Base-by-base conservation (phyloP, 2,113 vertebrate genomes). In the Odontophorus gujanensis region DNA sequence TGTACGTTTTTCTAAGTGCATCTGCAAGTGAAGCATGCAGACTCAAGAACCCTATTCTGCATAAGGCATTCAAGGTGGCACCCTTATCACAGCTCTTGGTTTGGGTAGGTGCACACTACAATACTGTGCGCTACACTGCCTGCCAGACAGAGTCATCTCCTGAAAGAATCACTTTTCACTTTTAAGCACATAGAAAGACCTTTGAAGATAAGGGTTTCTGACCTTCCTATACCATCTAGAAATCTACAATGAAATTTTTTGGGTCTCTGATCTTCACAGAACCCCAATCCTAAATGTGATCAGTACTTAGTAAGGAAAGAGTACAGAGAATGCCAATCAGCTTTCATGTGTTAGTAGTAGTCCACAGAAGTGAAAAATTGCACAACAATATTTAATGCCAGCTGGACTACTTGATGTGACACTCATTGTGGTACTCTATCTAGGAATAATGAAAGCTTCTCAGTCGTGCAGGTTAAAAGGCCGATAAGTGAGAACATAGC, bases 381-480 rank as follows among this genome's bases (percentile, higher is more conserved):
- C 34, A 34, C 12, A 28, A 20, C 28, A 65, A 12, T 53, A 88
- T 74, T 43, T 28, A 20, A 13, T 32, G 30, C 26, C 43, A 87
- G 40, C 8, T 28, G 24, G 21, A 53, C 26, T 0, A 0, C 32
- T 68, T 7, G 0, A 48, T 4, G 10, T 16, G 40, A 20, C n/a
- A 28, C 21, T 17, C 28, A 26, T 12, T 2, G 0, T 19, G 42
- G n/a, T 32, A 57, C 28, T 57, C 50, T 8, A 45, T 24, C 26
- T 22, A 87, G 45, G 55, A 80, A 74, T 8, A 48, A 80, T 1
- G 66, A 6, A 63, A 69, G 40, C n/a, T 66, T 82, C 50, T 80
- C 79, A 77, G 50, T 21, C 26, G 62, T 2, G 2, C 2, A 80
- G 58, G 20, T 43, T n/a, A 26, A 19, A 51, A 57, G 28, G 48